These are phyloP conservation scores for Cosmia pyralina DNA, from an alignment of 2,888 invertebrate species.

Conservation along the genomic window DNA sequence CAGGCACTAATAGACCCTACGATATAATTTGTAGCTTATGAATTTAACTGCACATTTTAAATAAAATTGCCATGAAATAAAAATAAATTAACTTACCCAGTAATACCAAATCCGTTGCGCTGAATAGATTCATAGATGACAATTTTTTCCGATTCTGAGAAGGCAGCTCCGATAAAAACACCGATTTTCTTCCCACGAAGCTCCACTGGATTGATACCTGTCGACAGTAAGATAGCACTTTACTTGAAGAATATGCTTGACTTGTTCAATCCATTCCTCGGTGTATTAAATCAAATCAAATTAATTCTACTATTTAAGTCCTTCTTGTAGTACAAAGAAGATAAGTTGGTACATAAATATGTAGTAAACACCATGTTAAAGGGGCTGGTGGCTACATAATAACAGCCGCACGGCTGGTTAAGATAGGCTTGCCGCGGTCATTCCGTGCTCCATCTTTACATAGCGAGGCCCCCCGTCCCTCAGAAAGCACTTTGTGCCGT, in stretches of 20 bases:
- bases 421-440: too few species aligned
- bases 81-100: constrained; percentile 26
- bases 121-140: constrained; percentile 72
- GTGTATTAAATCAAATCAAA: too few species aligned
- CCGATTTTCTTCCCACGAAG: constrained; percentile 52
- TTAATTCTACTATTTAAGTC: too few species aligned
- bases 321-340: too few species aligned
- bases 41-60: not conserved
- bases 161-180: constrained; percentile 74
- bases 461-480: too few species aligned
- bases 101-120: constrained; percentile 68
- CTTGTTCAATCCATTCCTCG: too few species aligned
- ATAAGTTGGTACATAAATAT: too few species aligned
- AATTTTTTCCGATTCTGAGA: constrained; percentile 90
- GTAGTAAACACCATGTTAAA: too few species aligned
- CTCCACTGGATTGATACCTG: constrained; percentile 40
- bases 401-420: too few species aligned
- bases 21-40: not conserved
- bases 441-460: too few species aligned
- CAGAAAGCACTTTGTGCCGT: too few species aligned
- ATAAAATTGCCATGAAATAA: not conserved
- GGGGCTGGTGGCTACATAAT: too few species aligned
- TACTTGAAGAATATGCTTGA: not conserved
- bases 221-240: not conserved
- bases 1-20: not conserved